These are phyloP conservation scores for Pedicia rivosa DNA, from an alignment of 2,888 invertebrate species.

Conservation along the genomic window DNA sequence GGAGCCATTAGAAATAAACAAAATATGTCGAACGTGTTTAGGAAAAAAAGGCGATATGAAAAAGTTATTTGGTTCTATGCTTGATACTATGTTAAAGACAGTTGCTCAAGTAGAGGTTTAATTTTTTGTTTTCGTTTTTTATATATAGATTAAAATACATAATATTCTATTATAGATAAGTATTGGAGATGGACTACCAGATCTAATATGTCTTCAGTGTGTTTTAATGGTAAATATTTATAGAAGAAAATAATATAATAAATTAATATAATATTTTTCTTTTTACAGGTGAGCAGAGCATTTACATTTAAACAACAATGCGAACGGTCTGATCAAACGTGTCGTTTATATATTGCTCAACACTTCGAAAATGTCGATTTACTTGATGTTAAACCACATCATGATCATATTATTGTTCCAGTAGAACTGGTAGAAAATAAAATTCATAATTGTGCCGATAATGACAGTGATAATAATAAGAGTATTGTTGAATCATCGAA, in stretches of 20 bases:
- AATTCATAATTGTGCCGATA: no score
- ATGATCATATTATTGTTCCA: no score
- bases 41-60: constrained; percentile 33
- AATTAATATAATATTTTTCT: no score
- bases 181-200: constrained; percentile 32
- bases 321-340: constrained; percentile 30
- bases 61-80: constrained; percentile 32
- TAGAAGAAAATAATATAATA: no score
- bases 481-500: no score
- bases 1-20: constrained; percentile 20
- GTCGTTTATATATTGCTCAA: constrained; percentile 22
- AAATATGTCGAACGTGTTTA: constrained; percentile 33
- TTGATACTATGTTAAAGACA: constrained; percentile 33
- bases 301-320: constrained; percentile 35
- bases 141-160: neutral
- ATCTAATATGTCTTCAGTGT: constrained; percentile 35
- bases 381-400: no score
- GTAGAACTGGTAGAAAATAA: no score
- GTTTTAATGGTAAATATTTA: no score
- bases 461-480: no score
- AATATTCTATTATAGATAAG: constrained; percentile 23
- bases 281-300: constrained; percentile 33
- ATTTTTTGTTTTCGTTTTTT: constrained; percentile 10
- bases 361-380: neutral
- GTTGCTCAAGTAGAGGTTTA: constrained; percentile 31